Conservation (phyloP, 1,140 invertebrate genomes). For the Drosophila hydei region DNA sequence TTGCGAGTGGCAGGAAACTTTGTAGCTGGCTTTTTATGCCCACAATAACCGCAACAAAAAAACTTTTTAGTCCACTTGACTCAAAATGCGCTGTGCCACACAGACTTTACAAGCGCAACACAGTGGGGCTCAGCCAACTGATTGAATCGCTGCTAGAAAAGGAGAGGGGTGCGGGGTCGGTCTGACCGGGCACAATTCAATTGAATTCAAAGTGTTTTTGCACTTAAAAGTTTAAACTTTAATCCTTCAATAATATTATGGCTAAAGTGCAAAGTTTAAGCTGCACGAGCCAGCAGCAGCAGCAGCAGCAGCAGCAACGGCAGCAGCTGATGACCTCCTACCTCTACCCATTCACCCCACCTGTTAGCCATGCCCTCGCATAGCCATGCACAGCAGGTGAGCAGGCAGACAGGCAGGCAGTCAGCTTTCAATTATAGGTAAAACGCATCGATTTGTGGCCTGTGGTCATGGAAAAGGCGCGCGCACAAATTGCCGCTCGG, state of each 20-base stretch:
- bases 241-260: constrained; percentile 81
- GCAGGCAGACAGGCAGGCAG: background rate
- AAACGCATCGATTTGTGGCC: constrained; percentile 27
- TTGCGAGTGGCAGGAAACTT: constrained; percentile 45
- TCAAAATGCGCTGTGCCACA: constrained; percentile 62
- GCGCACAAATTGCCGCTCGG: constrained; percentile 34
- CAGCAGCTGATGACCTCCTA: background rate
- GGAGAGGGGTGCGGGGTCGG: background rate
- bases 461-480: constrained; percentile 20
- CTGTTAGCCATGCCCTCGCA: no score
- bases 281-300: constrained; percentile 17
- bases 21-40: constrained; percentile 56
- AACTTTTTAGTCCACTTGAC: constrained; percentile 66
- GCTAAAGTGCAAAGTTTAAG: constrained; percentile 70
- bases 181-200: constrained; percentile 46
- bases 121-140: constrained; percentile 25
- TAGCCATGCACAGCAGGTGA: no score
- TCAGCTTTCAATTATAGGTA: constrained; percentile 58
- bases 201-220: constrained; percentile 77
- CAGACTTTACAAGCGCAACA: constrained; percentile 22
- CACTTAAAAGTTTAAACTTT: constrained; percentile 81
- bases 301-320: constrained; percentile 4
- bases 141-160: background rate
- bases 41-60: constrained; percentile 63
- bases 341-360: constrained; percentile 5